phyloP scores from a whole-genome alignment of 1,140 invertebrate species.

The Lepidostoma basale region DNA sequence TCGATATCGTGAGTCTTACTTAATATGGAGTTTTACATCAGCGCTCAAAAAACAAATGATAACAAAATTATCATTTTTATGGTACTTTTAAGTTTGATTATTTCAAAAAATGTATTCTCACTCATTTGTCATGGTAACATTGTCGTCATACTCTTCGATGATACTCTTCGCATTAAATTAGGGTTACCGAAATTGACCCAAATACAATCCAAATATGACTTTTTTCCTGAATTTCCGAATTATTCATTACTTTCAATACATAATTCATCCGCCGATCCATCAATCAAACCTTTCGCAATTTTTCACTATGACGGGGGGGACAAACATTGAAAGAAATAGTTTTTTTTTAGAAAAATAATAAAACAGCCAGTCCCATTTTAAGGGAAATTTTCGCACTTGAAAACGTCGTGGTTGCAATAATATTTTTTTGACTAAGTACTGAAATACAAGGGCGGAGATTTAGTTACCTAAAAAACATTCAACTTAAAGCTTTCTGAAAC shows the following conservation, averaged over 20 bases:
- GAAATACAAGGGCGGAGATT: background rate
- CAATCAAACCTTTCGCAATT: slow-evolving; percentile 18
- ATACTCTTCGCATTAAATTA: too few species aligned
- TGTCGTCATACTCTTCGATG: too few species aligned
- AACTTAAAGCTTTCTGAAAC: too few species aligned
- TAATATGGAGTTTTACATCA: too few species aligned
- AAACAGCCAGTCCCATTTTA: slow-evolving; percentile 14
- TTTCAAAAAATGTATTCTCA: too few species aligned
- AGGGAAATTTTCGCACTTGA: slow-evolving; percentile 28
- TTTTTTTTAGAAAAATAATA: slow-evolving; percentile 22
- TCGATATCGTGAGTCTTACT: too few species aligned
- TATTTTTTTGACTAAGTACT: too few species aligned
- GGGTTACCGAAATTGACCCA: background rate
- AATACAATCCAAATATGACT: background rate
- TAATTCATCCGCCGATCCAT: slow-evolving; percentile 8
- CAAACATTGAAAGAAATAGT: slow-evolving; percentile 23
- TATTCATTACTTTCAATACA: slow-evolving; percentile 14
- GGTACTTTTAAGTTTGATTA: too few species aligned
- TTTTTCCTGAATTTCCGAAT: background rate
- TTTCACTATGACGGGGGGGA: background rate
- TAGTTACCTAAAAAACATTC: too few species aligned
- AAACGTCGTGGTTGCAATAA: slow-evolving; percentile 24
- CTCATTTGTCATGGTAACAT: too few species aligned
- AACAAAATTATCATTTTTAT: too few species aligned
- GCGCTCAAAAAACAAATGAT: too few species aligned